Conservation (phyloP, 1,140 invertebrate species). For the Planococcus citri region DNA sequence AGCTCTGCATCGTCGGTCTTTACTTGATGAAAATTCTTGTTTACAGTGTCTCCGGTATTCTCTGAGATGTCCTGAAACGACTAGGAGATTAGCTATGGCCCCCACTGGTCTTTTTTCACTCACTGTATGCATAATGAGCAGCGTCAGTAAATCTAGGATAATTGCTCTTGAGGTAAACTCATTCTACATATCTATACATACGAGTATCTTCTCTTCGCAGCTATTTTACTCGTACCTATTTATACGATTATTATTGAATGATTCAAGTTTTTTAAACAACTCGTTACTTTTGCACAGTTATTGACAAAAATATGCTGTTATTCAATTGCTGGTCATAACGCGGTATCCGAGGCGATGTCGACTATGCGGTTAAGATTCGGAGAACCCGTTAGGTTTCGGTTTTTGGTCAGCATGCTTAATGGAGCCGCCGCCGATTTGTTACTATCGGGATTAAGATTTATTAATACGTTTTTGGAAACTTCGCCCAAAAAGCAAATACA, state of each 20-base stretch:
- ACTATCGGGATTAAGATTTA: slow-evolving; percentile 67
- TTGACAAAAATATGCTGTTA: slow-evolving; percentile 61
- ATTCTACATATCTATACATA: neutral
- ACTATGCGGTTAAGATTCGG: slow-evolving; percentile 76
- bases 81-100: slow-evolving; percentile 55
- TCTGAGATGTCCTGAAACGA: slow-evolving; percentile 57
- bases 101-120: slow-evolving; percentile 73
- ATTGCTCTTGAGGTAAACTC: slow-evolving; percentile 62
- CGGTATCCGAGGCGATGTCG: slow-evolving; percentile 79
- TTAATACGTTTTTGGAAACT: slow-evolving; percentile 68
- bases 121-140: slow-evolving; percentile 75
- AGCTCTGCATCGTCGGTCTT: slow-evolving; percentile 34
- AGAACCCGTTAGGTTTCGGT: slow-evolving; percentile 80
- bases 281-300: slow-evolving; percentile 38
- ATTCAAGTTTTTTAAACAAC: neutral
- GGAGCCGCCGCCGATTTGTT: slow-evolving; percentile 56
- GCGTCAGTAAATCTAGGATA: slow-evolving; percentile 65
- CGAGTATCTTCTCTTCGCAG: neutral
- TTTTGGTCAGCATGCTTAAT: slow-evolving; percentile 75
- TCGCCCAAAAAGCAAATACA: slow-evolving; percentile 57
- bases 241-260: neutral
- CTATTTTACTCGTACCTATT: too few relatives aligned
- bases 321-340: slow-evolving; percentile 51
- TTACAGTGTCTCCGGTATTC: slow-evolving; percentile 72
- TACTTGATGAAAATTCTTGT: slow-evolving; percentile 78